These are phyloP conservation scores for Eudyptes chrysolophus DNA, from an alignment of 2,113 vertebrate genomes.

Conservation along the genomic window DNA sequence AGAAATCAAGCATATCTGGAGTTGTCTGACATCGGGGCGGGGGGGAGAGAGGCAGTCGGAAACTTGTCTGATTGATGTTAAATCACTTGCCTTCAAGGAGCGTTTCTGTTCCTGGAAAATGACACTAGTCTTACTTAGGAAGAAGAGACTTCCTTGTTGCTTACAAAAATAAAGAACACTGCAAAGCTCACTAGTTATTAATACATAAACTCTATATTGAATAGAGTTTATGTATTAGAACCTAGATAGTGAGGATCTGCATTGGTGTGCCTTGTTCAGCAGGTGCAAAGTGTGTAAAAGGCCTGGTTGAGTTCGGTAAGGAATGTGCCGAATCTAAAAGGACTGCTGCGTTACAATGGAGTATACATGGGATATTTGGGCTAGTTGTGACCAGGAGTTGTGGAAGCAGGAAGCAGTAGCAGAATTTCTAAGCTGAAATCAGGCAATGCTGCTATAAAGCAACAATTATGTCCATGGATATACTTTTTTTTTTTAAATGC, in stretches of 20 bases:
- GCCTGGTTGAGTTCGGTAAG: background rate
- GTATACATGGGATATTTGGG: background rate
- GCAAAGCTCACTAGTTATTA: background rate
- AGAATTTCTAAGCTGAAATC: background rate
- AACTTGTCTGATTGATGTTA: background rate
- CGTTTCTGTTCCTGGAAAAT: background rate
- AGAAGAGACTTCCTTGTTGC: background rate
- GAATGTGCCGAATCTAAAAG: background rate
- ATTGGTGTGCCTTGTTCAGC: background rate
- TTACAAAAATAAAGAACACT: background rate
- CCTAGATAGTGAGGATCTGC: background rate
- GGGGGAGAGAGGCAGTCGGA: no score
- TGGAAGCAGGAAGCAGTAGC: background rate
- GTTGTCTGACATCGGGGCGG: background rate
- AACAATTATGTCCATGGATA: background rate
- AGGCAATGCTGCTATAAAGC: background rate
- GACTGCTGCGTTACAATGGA: background rate
- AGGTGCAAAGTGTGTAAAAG: background rate
- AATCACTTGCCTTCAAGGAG: background rate
- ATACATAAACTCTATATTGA: background rate
- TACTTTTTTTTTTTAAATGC: background rate
- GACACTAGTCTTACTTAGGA: background rate
- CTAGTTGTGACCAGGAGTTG: background rate
- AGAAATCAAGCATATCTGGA: background rate
- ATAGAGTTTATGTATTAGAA: background rate